phyloP scores from a whole-genome alignment of 2,888 invertebrate species.

The Cactoblastis cactorum region DNA sequence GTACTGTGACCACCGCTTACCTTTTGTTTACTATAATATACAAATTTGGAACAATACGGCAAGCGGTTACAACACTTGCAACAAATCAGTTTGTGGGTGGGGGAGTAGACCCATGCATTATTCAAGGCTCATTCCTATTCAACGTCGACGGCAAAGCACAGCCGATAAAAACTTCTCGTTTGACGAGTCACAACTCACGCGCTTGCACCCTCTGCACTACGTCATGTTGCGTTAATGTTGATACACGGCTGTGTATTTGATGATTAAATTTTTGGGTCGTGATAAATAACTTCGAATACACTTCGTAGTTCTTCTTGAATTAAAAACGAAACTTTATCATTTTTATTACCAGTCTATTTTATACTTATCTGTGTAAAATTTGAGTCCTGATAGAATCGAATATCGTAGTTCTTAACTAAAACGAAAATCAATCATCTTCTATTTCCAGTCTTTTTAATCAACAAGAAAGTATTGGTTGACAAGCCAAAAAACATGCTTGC shows the following conservation, averaged over 20 bases:
- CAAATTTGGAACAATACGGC: constrained; percentile 27
- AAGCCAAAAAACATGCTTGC: no score
- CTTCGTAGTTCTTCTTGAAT: no score
- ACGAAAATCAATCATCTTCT: no score
- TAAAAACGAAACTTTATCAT: no score
- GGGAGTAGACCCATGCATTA: constrained; percentile 65
- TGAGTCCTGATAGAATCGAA: no score
- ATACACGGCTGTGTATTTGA: constrained; percentile 22
- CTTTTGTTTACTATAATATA: constrained; percentile 19
- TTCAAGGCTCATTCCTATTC: constrained; percentile 77
- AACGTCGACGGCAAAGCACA: constrained; percentile 62
- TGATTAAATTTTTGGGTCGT: constrained; percentile 29
- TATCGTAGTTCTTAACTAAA: no score
- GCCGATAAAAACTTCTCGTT: constrained; percentile 77
- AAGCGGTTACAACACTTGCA: constrained; percentile 27
- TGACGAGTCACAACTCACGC: constrained; percentile 74
- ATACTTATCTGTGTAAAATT: no score
- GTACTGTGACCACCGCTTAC: neutral
- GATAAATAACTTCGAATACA: neutral
- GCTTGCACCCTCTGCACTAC: constrained; percentile 75
- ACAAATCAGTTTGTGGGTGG: constrained; percentile 59
- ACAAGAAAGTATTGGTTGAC: no score
- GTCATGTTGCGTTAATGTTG: constrained; percentile 54
- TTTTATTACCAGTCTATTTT: no score
- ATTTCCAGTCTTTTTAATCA: no score